These are phyloP conservation scores for Osmerus mordax DNA, from an alignment of 2,113 vertebrate species.

Conservation along the genomic window DNA sequence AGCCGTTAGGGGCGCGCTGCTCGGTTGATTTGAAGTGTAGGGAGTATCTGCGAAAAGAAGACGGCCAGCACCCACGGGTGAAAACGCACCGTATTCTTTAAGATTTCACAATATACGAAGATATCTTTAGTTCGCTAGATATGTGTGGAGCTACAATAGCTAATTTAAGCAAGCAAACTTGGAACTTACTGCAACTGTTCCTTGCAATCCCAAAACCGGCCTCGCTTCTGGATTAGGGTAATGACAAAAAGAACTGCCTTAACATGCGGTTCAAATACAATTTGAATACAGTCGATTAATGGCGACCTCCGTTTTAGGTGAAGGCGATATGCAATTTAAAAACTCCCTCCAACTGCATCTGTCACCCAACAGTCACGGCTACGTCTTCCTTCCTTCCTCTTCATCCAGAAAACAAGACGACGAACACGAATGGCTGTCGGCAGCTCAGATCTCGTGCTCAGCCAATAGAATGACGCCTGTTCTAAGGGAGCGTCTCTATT, in stretches of 20 bases:
- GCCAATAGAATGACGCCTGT: not conserved
- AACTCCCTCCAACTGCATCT: constrained; percentile 8
- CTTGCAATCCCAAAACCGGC: too few species aligned
- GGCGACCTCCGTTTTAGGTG: not conserved
- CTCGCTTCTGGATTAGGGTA: too few species aligned
- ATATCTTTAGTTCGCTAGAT: too few species aligned
- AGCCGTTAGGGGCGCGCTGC: constrained; percentile 3
- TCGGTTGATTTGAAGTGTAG: constrained; percentile 2
- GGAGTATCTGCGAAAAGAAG: not conserved
- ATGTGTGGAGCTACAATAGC: too few species aligned
- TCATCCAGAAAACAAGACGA: not conserved
- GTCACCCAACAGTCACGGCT: not conserved
- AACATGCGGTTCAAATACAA: too few species aligned
- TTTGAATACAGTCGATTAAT: too few species aligned
- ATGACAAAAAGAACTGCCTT: too few species aligned
- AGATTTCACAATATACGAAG: not conserved
- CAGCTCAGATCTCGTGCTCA: not conserved
- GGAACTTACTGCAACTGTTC: too few species aligned
- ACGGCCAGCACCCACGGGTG: not conserved
- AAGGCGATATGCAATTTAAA: not conserved
- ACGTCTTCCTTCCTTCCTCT: not conserved
- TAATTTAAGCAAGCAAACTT: too few species aligned
- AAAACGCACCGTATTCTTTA: not conserved
- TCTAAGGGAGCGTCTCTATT: not conserved
- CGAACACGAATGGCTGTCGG: not conserved